Percentiles rank a stretch among this genome's conserved stretches.
phyloP scores from a whole-genome alignment of 2,113 vertebrate species.

The Micromys minutus region DNA sequence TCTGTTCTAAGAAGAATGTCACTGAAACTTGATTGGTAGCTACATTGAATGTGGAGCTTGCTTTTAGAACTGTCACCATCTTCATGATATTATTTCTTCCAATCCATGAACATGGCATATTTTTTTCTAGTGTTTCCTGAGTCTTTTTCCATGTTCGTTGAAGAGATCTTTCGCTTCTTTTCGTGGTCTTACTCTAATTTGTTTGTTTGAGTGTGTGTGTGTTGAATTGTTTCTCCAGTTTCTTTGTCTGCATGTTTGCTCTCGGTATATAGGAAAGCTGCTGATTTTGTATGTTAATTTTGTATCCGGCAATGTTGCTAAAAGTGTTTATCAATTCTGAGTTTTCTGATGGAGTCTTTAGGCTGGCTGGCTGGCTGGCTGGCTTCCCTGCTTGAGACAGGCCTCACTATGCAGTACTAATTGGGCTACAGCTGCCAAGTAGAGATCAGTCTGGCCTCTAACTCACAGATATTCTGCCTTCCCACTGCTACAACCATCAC shows the following conservation, averaged over 20 bases:
- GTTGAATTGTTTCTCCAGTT: background rate
- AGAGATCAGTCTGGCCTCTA: background rate
- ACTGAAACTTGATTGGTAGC: background rate
- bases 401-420: background rate
- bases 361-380: background rate
- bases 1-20: background rate
- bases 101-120: background rate
- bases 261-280: background rate
- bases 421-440: background rate
- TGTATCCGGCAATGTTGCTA: background rate
- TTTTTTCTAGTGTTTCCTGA: background rate
- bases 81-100: background rate
- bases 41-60: background rate
- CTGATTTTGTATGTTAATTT: background rate
- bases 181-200: background rate
- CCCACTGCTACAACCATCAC: background rate
- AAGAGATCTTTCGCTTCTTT: background rate
- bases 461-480: background rate
- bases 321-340: background rate
- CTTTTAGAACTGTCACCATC: background rate
- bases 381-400: background rate
- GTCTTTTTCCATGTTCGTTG: background rate
- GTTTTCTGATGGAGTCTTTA: background rate
- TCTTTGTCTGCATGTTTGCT: background rate
- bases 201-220: background rate